Evolutionary conservation across 2,888 invertebrate genomes (phyloP), one percentile per base, ranked within the genome.

Genomic region (Nymphalis polychloros): DNA sequence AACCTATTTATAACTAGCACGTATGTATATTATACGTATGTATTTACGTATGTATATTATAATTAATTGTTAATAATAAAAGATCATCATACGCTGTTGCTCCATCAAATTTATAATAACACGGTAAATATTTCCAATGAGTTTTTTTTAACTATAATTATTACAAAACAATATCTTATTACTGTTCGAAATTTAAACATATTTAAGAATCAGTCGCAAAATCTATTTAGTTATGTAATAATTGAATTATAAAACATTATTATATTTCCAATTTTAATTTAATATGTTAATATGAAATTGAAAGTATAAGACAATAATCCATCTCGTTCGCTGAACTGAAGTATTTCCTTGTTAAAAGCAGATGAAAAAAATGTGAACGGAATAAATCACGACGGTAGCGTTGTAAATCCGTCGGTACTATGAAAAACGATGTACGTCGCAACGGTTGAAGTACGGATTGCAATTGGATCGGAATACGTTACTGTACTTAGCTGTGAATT

Each of bases 391-490:
- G 50, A 61, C 59, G 66, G 69, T 55, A 61, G 69, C 65, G 66
- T 63, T 68, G 70, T 71, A 69, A 71, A 71, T 70, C 69, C 65
- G 59, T 63, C 59, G 63, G 65, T 61, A 52, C 69, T 71, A 71
- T 73, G 71, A 69, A 68, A 69, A 70, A 72, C 63, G 73, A 53
- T 67, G 68, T 49, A 64, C 69, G 64, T 64, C 63, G 57, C 67
- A 57, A 68, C 69, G 72, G 63, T 72, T 76, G 74, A 76, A 78
- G 74, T 76, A 74, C 75, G 74, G 77, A 76, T 74, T 77, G 80
- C 82, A 82, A 81, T 83, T 77, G 80, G 77, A 79, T 80, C 76
- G 75, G 82, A 81, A 82, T 83, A 82, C 81, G 81, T 84, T 82
- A 82, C 61, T 65, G 65, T 65, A 49, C 57, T 61, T 55, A 50